These are phyloP conservation scores for Lasioglossum vierecki DNA, from an alignment of 2,888 invertebrate species.

Conservation along the genomic window DNA sequence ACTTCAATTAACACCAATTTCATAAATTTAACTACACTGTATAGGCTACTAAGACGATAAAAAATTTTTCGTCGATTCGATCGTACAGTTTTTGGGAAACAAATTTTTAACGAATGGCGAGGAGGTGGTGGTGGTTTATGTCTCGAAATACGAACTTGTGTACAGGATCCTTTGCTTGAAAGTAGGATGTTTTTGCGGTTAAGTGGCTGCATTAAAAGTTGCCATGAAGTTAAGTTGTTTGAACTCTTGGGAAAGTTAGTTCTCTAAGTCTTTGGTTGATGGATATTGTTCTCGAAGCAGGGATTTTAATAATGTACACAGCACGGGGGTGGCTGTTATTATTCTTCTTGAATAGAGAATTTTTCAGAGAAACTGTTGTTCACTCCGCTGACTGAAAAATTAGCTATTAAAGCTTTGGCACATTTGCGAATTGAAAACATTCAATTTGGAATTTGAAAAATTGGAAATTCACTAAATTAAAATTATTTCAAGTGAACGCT, in stretches of 20 bases:
- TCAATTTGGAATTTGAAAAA: no score
- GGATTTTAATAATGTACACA: slow-evolving; percentile 28
- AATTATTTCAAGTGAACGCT: no score
- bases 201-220: slow-evolving; percentile 45
- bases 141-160: neutral
- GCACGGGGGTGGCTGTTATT: neutral
- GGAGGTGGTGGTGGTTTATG: neutral
- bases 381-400: neutral
- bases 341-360: neutral
- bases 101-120: neutral
- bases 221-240: slow-evolving; percentile 14
- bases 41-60: rapidly evolving
- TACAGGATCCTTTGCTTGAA: neutral
- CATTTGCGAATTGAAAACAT: no score
- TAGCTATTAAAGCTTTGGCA: neutral
- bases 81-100: no score
- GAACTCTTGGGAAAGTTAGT: slow-evolving; percentile 9
- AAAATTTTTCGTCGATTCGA: neutral
- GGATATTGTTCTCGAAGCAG: slow-evolving; percentile 41
- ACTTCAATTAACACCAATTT: neutral
- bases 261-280: slow-evolving; percentile 21
- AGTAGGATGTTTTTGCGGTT: slow-evolving; percentile 22
- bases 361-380: neutral
- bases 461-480: no score
- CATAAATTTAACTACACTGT: neutral